Percentiles rank a stretch among this genome's conserved stretches.
phyloP scores from a whole-genome alignment of 1,140 invertebrate genomes.

The Dinoponera quadriceps region DNA sequence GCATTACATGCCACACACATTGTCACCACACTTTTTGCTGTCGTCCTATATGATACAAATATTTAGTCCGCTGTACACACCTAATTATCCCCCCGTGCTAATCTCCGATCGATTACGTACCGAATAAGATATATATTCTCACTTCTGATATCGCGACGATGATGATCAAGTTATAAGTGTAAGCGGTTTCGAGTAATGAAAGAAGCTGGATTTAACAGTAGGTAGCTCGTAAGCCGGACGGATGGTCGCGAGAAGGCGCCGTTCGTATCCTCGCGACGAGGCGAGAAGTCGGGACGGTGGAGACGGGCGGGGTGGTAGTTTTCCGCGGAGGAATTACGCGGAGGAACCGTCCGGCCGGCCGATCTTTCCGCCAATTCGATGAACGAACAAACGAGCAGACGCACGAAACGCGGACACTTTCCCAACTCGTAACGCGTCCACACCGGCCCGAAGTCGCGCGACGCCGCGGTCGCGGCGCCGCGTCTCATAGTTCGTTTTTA shows the following conservation, averaged over 20 bases:
- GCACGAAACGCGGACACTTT: background rate
- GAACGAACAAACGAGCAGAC: background rate
- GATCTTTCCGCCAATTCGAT: background rate
- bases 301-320: conserved; percentile 20
- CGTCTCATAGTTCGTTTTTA: conserved; percentile 84
- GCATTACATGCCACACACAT: conserved; percentile 47
- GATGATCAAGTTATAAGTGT: conserved; percentile 72
- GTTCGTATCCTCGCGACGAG: conserved; percentile 38
- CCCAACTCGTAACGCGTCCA: background rate
- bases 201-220: conserved; percentile 76
- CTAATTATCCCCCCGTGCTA: conserved; percentile 72
- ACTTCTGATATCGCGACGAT: conserved; percentile 72
- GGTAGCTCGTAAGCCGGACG: conserved; percentile 79
- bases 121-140: conserved; percentile 64
- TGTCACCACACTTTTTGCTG: conserved; percentile 67
- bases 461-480: conserved; percentile 53
- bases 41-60: conserved; percentile 72
- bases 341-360: background rate
- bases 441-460: conserved; percentile 52
- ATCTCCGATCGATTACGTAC: conserved; percentile 71
- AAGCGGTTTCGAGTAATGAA: conserved; percentile 77
- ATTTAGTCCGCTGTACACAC: conserved; percentile 75
- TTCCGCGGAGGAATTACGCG: conserved; percentile 25
- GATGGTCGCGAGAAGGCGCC: conserved; percentile 80
- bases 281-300: conserved; percentile 44